phyloP scores from a whole-genome alignment of 1,140 invertebrate species.

The Cryptotermes secundus region DNA sequence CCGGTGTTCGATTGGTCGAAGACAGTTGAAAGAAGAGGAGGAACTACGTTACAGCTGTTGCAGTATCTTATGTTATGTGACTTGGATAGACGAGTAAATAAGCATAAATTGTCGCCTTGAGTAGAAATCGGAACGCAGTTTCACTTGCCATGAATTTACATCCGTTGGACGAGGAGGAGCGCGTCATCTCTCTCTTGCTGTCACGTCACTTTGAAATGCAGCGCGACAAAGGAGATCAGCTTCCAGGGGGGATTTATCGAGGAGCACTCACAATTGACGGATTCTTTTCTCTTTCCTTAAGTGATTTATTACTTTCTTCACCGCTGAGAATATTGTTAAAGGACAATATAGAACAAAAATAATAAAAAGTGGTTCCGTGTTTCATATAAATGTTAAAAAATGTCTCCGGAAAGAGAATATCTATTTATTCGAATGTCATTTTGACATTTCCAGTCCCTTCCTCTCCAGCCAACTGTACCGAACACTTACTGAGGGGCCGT shows the following conservation, averaged over 20 bases:
- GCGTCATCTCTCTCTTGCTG: neutral
- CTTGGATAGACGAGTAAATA: neutral
- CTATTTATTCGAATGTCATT: conserved; percentile 6
- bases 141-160: neutral
- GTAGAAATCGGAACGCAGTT: neutral
- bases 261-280: conserved; percentile 6
- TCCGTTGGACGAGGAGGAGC: neutral
- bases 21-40: too few species aligned
- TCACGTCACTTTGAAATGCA: neutral
- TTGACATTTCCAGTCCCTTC: neutral
- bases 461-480: neutral
- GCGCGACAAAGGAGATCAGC: neutral
- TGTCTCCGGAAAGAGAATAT: neutral
- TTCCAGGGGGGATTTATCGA: neutral
- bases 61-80: neutral
- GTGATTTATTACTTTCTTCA: conserved; percentile 14
- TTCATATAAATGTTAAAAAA: neutral
- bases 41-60: too few species aligned
- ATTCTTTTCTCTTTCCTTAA: neutral
- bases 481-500: neutral
- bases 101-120: neutral
- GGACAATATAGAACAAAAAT: neutral
- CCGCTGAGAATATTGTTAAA: neutral
- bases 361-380: neutral
- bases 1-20: too few species aligned